Percentiles rank a stretch among this genome's conserved stretches.
Conservation (phyloP, 2,113 vertebrate genomes). For the Neopipo cinnamomea region DNA sequence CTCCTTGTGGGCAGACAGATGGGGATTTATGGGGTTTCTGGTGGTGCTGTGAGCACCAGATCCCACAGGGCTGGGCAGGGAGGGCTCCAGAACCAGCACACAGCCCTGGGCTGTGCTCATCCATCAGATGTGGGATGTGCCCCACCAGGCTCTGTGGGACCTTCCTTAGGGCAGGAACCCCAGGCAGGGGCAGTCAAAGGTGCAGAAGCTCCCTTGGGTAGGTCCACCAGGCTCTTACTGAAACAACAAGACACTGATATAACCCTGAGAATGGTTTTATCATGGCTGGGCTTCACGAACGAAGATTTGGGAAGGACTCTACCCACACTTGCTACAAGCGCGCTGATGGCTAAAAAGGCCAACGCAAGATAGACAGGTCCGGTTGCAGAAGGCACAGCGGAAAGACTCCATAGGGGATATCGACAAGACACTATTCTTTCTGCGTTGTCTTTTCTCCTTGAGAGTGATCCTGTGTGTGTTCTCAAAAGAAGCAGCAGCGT, state of each 20-base stretch:
- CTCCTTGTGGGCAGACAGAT: not conserved
- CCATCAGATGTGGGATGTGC: not conserved
- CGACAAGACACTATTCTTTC: too few species aligned
- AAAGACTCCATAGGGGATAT: too few species aligned
- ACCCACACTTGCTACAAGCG: too few species aligned
- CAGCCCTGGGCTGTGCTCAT: rapidly evolving
- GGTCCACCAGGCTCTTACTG: not conserved
- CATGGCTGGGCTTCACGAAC: too few species aligned
- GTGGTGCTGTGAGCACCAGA: not conserved
- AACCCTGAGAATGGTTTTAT: not conserved
- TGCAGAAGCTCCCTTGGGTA: not conserved
- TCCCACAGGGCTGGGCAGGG: not conserved
- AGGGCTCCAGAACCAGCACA: rapidly evolving
- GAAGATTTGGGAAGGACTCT: too few species aligned
- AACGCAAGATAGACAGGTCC: too few species aligned
- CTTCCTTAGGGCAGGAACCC: not conserved
- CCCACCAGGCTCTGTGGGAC: not conserved
- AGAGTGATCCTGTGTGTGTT: too few species aligned
- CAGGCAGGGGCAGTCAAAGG: not conserved
- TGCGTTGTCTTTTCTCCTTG: too few species aligned
- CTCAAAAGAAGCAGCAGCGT: too few species aligned
- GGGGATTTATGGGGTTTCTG: not conserved
- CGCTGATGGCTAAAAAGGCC: too few species aligned
- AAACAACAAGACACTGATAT: not conserved
- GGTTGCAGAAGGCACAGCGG: too few species aligned